phyloP scores from a whole-genome alignment of 2,888 invertebrate species.

The Eueremaeus valkanovi region DNA sequence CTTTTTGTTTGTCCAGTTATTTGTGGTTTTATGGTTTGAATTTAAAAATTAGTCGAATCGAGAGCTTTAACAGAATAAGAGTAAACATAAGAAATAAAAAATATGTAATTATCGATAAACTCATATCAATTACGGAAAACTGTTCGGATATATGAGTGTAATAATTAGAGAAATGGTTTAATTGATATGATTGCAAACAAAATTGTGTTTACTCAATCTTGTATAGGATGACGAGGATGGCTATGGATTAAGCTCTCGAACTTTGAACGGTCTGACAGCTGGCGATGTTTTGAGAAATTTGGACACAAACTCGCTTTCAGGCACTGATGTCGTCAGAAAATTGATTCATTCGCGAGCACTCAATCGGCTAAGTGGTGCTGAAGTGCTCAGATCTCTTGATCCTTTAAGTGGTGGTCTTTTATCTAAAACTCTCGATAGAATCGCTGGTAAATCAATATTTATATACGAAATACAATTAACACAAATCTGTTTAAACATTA shows the following conservation, averaged over 20 bases:
- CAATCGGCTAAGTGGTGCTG: conserved; percentile 58
- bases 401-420: conserved; percentile 44
- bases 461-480: neutral
- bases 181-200: no score
- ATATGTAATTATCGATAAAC: no score
- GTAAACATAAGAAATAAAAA: no score
- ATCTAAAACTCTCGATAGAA: conserved; percentile 51
- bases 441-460: conserved; percentile 26
- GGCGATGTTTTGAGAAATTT: conserved; percentile 11
- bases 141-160: no score
- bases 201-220: no score
- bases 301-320: neutral
- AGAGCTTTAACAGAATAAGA: no score
- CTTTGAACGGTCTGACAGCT: conserved; percentile 20
- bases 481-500: neutral
- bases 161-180: no score
- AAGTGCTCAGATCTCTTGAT: conserved; percentile 54
- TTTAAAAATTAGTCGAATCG: no score
- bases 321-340: neutral
- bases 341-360: conserved; percentile 46
- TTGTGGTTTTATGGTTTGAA: no score
- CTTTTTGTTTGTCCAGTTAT: no score
- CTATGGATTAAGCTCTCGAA: conserved; percentile 25
- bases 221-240: neutral
- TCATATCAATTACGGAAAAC: no score